Evolutionary conservation across 2,113 vertebrate genomes (phyloP).

Genomic region (Bostrychus sinensis): DNA sequence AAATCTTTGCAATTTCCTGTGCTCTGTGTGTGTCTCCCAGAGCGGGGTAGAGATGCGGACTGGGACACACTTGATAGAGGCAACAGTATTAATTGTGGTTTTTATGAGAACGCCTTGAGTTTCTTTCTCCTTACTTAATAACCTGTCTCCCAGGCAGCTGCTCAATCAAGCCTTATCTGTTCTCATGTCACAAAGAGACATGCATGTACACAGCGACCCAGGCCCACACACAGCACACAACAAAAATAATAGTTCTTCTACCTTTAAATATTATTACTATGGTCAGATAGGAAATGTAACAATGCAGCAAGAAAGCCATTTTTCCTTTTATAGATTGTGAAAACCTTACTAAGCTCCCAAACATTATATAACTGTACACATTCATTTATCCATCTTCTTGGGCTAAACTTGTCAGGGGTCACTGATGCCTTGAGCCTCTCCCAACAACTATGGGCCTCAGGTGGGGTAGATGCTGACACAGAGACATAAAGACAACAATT

Average conservation of each 20-base stretch:
- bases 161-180: constrained; percentile 81
- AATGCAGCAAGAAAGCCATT: too few relatives aligned
- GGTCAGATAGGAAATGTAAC: constrained; percentile 23
- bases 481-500: too few relatives aligned
- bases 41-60: constrained; percentile 61
- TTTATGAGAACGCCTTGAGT: constrained; percentile 69
- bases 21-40: constrained; percentile 50
- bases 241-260: constrained; percentile 15
- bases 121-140: constrained; percentile 76
- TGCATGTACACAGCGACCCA: background rate
- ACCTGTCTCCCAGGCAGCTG: constrained; percentile 73
- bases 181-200: constrained; percentile 65
- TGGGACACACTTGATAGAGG: constrained; percentile 70
- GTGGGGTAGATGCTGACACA: too few relatives aligned
- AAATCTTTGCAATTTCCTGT: constrained; percentile 84
- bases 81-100: constrained; percentile 80
- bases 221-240: constrained; percentile 21
- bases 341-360: too few relatives aligned
- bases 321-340: too few relatives aligned
- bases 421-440: too few relatives aligned
- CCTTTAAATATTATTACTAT: background rate
- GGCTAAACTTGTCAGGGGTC: too few relatives aligned
- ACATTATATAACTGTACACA: too few relatives aligned
- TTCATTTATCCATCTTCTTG: too few relatives aligned
- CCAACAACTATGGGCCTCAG: too few relatives aligned